phyloP scores from a whole-genome alignment of 2,797 vertebrate species.

The Balearica regulorum region DNA sequence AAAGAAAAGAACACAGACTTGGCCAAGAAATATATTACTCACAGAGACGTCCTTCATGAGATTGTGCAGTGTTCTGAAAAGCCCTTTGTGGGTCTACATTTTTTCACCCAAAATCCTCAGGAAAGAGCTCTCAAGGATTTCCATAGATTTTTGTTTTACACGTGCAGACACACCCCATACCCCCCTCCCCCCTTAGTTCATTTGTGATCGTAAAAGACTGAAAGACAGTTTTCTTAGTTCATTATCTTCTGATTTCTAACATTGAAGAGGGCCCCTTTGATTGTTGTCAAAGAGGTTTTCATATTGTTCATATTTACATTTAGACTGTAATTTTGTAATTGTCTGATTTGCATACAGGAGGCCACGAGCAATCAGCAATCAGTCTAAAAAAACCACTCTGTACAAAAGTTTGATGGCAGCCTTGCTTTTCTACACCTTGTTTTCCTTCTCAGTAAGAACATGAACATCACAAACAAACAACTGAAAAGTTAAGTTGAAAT shows the following conservation, averaged over 20 bases:
- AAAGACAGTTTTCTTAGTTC: neutral
- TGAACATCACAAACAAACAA: neutral
- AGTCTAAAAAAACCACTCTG: neutral
- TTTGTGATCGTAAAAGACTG: neutral
- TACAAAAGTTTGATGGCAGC: neutral
- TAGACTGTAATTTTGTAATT: neutral
- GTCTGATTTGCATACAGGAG: neutral
- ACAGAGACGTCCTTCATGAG: neutral
- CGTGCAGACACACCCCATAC: neutral
- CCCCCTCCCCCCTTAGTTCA: no score
- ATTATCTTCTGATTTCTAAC: neutral
- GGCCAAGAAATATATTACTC: neutral
- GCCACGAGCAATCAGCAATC: neutral
- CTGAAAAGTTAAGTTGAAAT: neutral
- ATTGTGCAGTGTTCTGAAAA: neutral
- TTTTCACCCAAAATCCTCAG: neutral
- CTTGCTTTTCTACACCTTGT: neutral
- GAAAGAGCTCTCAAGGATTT: neutral
- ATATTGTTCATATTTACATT: neutral
- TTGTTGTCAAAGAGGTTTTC: neutral
- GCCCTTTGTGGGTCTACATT: neutral
- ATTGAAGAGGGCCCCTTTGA: neutral
- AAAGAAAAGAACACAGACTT: neutral
- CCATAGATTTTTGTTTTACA: neutral
- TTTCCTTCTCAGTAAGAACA: neutral